Evolutionary conservation across 2,113 vertebrate genomes (phyloP).

Genomic region (Ctenodactylus gundi): DNA sequence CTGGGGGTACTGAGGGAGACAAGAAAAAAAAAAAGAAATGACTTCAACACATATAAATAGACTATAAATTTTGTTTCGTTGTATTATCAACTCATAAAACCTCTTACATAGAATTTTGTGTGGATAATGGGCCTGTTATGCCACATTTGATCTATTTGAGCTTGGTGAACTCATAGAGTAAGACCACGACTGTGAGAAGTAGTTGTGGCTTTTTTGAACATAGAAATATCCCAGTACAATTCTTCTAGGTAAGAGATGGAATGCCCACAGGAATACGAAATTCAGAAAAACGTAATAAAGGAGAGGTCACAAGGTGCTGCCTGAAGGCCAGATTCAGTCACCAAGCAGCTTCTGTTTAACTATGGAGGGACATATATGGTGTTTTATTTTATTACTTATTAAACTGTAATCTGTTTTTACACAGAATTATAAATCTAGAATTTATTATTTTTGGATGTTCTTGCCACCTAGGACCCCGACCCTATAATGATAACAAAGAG

Average conservation of each 20-base stretch:
- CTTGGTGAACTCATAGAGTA: neutral
- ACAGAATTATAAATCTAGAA: neutral
- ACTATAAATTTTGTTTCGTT: neutral
- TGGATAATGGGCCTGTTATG: neutral
- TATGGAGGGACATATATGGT: fast-evolving
- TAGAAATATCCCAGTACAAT: neutral
- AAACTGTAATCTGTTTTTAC: neutral
- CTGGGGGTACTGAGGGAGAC: neutral
- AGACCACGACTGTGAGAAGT: neutral
- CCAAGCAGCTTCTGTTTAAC: neutral
- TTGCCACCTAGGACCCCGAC: neutral
- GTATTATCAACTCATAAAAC: neutral
- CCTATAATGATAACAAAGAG: neutral
- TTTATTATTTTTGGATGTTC: neutral
- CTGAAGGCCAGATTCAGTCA: neutral
- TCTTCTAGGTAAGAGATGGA: neutral
- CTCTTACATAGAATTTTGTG: neutral
- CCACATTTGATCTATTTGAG: neutral
- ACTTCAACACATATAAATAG: neutral
- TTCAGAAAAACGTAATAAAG: neutral
- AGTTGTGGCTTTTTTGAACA: neutral
- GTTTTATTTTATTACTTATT: neutral
- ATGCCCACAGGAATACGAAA: neutral
- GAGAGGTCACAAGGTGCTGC: neutral
- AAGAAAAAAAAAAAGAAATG: neutral